Evolutionary conservation across 2,113 vertebrate genomes (phyloP).

Genomic region (Gila orcuttii): DNA sequence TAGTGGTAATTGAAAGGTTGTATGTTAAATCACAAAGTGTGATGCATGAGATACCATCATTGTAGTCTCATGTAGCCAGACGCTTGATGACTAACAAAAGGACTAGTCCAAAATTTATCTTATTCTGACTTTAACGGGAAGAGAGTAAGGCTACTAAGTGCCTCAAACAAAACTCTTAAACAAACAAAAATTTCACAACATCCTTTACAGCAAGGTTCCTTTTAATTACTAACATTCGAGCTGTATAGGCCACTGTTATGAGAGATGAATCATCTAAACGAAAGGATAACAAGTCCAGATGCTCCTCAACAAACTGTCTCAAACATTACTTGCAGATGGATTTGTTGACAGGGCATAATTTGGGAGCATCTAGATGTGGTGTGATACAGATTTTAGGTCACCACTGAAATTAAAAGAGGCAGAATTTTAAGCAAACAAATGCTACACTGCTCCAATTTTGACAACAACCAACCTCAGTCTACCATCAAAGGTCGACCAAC

Average conservation of each 20-base stretch:
- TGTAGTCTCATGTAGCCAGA: background rate
- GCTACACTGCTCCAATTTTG: background rate
- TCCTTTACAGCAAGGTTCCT: background rate
- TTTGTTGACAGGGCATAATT: background rate
- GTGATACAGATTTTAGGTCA: conserved; percentile 1
- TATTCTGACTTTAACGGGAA: background rate
- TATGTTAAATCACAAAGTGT: background rate
- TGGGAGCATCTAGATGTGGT: conserved; percentile 9
- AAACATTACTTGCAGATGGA: background rate
- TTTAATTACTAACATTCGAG: background rate
- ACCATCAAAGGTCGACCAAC: conserved; percentile 3
- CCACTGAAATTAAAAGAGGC: background rate
- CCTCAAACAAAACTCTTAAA: background rate
- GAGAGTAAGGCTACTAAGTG: background rate
- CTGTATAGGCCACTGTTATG: background rate
- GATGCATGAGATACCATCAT: background rate
- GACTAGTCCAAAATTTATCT: background rate
- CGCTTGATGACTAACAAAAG: background rate
- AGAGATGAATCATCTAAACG: background rate
- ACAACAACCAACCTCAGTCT: background rate
- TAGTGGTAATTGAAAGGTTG: background rate
- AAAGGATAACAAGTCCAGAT: conserved; percentile 19
- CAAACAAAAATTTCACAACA: background rate
- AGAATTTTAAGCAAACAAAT: background rate
- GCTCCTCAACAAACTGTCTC: background rate